A percentile compares a stretch with the other conserved stretches of the same genome.
These are phyloP conservation scores for human DNA, from an alignment of 2,113 vertebrate species.

Conservation along the genomic window DNA sequence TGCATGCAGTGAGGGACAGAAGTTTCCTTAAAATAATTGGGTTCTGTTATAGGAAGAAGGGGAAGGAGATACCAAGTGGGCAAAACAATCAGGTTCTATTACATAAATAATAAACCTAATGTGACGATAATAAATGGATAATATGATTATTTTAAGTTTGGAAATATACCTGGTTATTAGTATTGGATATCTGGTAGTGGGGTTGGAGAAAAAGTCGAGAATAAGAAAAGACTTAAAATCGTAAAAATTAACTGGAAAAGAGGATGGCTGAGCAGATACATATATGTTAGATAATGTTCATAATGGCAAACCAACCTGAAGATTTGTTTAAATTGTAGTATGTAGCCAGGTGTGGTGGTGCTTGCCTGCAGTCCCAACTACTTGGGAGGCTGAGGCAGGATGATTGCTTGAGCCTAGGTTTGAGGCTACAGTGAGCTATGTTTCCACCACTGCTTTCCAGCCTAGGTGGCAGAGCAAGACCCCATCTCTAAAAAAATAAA, in stretches of 20 bases:
- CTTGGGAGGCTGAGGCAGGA: too few species aligned
- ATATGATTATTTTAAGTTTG: constrained; percentile 36
- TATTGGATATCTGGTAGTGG: not conserved
- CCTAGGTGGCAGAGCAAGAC: too few species aligned
- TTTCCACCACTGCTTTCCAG: too few species aligned
- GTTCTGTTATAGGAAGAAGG: constrained; percentile 20
- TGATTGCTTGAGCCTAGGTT: too few species aligned
- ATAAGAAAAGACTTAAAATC: not conserved
- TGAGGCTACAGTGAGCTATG: too few species aligned
- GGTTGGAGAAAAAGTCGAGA: not conserved
- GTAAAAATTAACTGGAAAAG: not conserved
- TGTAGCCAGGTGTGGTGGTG: too few species aligned
- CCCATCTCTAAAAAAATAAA: too few species aligned
- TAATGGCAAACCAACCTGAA: not conserved
- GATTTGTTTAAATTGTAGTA: not conserved
- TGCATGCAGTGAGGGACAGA: not conserved
- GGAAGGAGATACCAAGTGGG: not conserved
- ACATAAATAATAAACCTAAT: not conserved
- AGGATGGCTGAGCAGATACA: not conserved
- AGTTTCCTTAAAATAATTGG: not conserved
- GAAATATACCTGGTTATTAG: constrained; percentile 7
- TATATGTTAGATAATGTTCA: not conserved
- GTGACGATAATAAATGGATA: not conserved
- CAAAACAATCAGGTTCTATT: not conserved
- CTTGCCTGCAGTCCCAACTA: too few species aligned